Percentiles rank a stretch among this genome's conserved stretches.
phyloP scores from a whole-genome alignment of 2,113 vertebrate species.

The Corydoras sp. region DNA sequence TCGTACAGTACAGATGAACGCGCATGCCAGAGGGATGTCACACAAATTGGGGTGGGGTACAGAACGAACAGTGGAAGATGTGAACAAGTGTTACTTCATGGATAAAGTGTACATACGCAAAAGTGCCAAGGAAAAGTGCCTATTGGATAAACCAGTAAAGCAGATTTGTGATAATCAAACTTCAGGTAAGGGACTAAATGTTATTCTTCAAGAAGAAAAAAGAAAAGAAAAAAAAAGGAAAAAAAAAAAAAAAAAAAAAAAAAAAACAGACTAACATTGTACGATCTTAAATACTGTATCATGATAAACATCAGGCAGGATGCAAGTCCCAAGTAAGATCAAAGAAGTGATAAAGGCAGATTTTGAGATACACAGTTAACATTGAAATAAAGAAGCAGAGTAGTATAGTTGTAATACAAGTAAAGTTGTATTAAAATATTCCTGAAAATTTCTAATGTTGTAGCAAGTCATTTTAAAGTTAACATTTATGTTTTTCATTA shows the following conservation, averaged over 20 bases:
- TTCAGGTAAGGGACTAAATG: constrained; percentile 22
- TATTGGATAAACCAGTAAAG: constrained; percentile 5
- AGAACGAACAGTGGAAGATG: constrained; percentile 14
- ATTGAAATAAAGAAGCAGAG: too few relatives aligned
- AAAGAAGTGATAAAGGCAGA: too few relatives aligned
- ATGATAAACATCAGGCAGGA: not conserved
- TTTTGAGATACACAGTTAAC: too few relatives aligned
- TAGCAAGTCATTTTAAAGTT: too few relatives aligned
- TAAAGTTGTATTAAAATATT: too few relatives aligned
- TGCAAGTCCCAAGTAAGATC: too few relatives aligned
- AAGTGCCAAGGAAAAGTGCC: constrained; percentile 30
- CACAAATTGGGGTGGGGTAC: constrained; percentile 3
- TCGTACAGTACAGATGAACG: constrained; percentile 9
- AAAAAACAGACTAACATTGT: not conserved
- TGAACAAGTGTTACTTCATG: constrained; percentile 42
- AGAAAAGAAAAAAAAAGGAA: too few relatives aligned
- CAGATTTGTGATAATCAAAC: constrained; percentile 2
- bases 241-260: too few relatives aligned
- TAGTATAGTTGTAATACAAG: too few relatives aligned
- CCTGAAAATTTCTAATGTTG: too few relatives aligned
- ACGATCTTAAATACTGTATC: not conserved
- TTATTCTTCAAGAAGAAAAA: not conserved
- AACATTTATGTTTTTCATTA: too few relatives aligned
- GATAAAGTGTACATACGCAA: constrained; percentile 42
- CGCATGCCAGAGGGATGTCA: constrained; percentile 6